phyloP scores from a whole-genome alignment of 2,113 vertebrate species.

The Eira barbara region DNA sequence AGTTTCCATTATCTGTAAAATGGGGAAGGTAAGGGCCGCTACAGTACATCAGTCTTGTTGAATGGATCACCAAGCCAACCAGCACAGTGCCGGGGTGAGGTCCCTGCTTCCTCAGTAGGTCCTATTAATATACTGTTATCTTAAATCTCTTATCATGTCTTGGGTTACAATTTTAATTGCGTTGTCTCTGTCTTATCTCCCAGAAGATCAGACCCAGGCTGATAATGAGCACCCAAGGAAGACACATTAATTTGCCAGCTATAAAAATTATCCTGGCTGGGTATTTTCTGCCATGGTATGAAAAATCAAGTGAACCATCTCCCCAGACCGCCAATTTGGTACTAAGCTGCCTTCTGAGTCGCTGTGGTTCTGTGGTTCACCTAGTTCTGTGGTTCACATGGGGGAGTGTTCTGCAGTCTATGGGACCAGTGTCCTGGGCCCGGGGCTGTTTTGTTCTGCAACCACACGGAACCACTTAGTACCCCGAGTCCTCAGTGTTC shows the following conservation, averaged over 20 bases:
- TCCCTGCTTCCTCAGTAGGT: neutral
- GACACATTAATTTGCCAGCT: neutral
- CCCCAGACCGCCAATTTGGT: rapidly evolving
- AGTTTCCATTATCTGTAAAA: neutral
- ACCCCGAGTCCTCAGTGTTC: rapidly evolving
- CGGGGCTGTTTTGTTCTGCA: neutral
- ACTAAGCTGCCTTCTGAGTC: neutral
- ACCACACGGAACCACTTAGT: rapidly evolving
- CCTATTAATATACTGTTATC: neutral
- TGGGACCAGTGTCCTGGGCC: neutral
- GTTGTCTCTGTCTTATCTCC: neutral
- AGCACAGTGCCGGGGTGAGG: neutral
- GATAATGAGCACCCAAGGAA: neutral
- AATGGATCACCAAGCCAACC: neutral
- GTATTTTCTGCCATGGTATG: neutral
- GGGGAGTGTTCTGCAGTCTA: neutral
- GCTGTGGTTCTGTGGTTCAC: neutral
- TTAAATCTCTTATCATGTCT: neutral
- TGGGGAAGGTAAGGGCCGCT: neutral
- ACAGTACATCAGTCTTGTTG: no score
- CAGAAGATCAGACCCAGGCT: neutral
- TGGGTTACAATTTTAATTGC: neutral
- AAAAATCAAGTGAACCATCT: neutral
- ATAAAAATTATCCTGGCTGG: neutral
- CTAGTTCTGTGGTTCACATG: neutral